These are phyloP conservation scores for Limnephilus marmoratus DNA, from an alignment of 2,888 invertebrate genomes.

Conservation along the genomic window DNA sequence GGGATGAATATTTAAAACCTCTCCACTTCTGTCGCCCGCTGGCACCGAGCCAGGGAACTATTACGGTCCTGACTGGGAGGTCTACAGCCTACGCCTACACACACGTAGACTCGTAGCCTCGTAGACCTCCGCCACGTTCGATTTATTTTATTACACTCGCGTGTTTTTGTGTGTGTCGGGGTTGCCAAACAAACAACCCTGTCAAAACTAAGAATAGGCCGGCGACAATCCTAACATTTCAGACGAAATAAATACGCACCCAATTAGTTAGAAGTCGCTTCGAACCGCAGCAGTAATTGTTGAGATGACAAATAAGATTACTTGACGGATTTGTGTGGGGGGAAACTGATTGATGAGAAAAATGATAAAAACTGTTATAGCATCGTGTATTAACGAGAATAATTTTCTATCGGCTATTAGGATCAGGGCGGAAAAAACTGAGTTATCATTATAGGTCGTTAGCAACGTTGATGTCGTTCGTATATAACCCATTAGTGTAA, in stretches of 20 bases:
- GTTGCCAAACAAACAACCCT: constrained; percentile 26
- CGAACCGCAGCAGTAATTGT: constrained; percentile 31
- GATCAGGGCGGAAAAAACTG: neutral
- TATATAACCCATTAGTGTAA: too few relatives aligned
- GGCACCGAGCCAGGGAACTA: constrained; percentile 21
- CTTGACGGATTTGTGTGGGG: neutral
- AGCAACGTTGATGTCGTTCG: too few relatives aligned
- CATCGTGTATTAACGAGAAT: neutral
- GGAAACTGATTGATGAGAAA: neutral
- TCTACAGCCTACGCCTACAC: neutral
- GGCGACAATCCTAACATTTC: constrained; percentile 38
- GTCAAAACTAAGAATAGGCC: constrained; percentile 1
- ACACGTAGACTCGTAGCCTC: neutral
- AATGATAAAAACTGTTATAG: neutral
- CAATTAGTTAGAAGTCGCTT: neutral
- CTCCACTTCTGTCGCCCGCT: constrained; percentile 29
- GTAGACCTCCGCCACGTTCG: neutral
- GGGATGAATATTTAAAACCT: constrained; percentile 45
- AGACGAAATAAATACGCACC: constrained; percentile 28
- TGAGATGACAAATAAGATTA: constrained; percentile 28
- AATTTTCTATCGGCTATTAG: neutral
- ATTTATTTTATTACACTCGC: neutral
- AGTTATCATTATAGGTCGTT: neutral
- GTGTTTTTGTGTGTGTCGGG: neutral
- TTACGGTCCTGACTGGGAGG: neutral